Base-by-base conservation (phyloP, 2,113 vertebrate species). In the Elephantulus edwardii region DNA sequence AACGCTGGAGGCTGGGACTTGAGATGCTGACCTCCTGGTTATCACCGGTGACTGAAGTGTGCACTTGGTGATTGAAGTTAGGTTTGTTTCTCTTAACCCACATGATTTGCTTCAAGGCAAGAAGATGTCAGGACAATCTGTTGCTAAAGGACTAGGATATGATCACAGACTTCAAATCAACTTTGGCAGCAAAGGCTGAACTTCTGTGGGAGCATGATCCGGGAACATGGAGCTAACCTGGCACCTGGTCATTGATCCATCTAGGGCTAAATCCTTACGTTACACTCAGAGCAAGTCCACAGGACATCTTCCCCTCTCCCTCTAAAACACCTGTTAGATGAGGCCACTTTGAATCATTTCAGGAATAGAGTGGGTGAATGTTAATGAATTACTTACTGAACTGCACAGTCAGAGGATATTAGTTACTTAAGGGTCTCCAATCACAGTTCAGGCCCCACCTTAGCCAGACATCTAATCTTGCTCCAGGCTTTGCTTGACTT, bases 31-130 rank as follows among this genome's bases (percentile, higher is more conserved):
- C 93, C 95, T 94, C 82, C 82, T 16, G 78, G 76, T 90, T 92
- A 85, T 92, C 91, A 85, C 79, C 78, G 80, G 83, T 40, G 54
- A 83, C 74, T 90, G 90, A 88, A 80, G 81, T 84, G 94, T 91
- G 90, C 88, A 94, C 93, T 89, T 90, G 76, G 86, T 93, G 94
- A 95, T 60, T 93, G 93, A 95, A 94, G 95, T 94, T 92, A 93
- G 75, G 68, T 88, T 93, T 90, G 78, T 48, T 96, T 96, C 95
- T 92, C 89, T 93, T 74, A 96, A 96, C 86, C 96, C 95, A 95
- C 80, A 70, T 95, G 95, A 66, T 96, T 95, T 95, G 79, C 74
- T 75, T 94, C 76, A 84, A 91, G 86, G 54, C 93, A 96, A 91
- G 88, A 95, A 96, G 94, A 89, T 83, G 71, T 66, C 10, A 8